A percentile compares a stretch with the other conserved stretches of the same genome.
These are phyloP conservation scores for Anaspis maculata DNA, from an alignment of 2,888 invertebrate genomes.

Conservation along the genomic window DNA sequence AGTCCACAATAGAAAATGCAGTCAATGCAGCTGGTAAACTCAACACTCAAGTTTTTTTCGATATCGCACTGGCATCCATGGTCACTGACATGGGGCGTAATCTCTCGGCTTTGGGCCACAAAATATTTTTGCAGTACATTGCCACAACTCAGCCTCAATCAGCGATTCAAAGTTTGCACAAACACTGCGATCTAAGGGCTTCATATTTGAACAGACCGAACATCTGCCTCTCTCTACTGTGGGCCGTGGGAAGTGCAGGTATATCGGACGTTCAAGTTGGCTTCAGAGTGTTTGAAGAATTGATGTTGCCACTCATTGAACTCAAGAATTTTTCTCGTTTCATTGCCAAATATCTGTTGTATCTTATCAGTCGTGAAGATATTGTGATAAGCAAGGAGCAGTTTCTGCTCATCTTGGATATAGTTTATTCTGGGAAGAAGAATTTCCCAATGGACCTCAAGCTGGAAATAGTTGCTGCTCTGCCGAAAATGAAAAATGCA, in stretches of 20 bases:
- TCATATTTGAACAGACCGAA: constrained; percentile 71
- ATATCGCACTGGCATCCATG: constrained; percentile 60
- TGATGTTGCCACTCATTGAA: constrained; percentile 65
- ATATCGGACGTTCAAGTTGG: constrained; percentile 56
- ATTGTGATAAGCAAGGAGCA: constrained; percentile 43
- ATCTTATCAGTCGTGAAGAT: constrained; percentile 33
- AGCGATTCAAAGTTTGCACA: constrained; percentile 52
- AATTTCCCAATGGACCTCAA: constrained; percentile 40
- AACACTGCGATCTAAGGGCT: constrained; percentile 55
- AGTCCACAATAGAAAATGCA: constrained; percentile 40
- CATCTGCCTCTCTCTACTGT: constrained; percentile 63
- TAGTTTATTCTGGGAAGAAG: constrained; percentile 49
- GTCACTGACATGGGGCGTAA: constrained; percentile 67
- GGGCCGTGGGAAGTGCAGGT: constrained; percentile 71
- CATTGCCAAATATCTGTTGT: constrained; percentile 53
- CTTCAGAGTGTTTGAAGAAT: constrained; percentile 65
- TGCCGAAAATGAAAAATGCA: constrained; percentile 23
- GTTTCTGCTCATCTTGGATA: constrained; percentile 53
- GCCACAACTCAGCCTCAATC: constrained; percentile 58
- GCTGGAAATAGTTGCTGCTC: constrained; percentile 44
- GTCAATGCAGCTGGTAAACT: constrained; percentile 54
- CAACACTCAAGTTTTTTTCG: constrained; percentile 61
- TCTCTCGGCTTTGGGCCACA: constrained; percentile 56
- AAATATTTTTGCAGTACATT: constrained; percentile 62
- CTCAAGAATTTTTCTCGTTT: constrained; percentile 62